Evolutionary conservation across 2,113 vertebrate species (phyloP).

Genomic region (Hydrolagus affinis): DNA sequence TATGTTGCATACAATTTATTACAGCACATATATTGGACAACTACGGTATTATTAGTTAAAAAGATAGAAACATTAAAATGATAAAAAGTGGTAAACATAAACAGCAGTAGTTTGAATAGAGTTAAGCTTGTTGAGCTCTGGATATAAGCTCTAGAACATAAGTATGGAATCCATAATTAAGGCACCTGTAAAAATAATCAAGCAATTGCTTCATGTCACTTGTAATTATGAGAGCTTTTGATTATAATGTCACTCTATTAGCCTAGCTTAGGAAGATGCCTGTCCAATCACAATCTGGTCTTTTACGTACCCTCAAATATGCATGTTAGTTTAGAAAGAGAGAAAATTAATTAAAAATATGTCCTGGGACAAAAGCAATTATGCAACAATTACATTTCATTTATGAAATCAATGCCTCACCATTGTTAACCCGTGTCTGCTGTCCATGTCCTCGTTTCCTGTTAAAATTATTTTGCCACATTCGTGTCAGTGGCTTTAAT

Average conservation of each 20-base stretch:
- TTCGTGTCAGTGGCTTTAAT: neutral
- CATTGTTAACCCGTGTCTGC: neutral
- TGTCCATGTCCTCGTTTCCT: neutral
- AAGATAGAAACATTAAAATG: neutral
- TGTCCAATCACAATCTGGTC: too few relatives aligned
- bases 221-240: too few relatives aligned
- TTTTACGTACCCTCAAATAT: neutral
- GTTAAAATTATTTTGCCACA: neutral
- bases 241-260: too few relatives aligned
- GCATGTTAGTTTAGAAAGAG: neutral
- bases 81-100: neutral
- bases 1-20: neutral
- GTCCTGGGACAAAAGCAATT: neutral
- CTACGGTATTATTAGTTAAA: neutral
- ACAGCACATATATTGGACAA: too few relatives aligned
- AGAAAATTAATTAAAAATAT: neutral
- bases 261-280: too few relatives aligned
- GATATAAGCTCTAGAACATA: neutral
- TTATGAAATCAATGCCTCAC: neutral
- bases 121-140: too few relatives aligned
- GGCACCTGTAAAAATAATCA: too few relatives aligned
- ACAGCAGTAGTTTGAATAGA: too few relatives aligned
- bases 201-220: too few relatives aligned
- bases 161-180: too few relatives aligned
- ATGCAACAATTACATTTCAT: neutral